Percentiles rank a stretch among this genome's conserved stretches.
phyloP scores from a whole-genome alignment of 2,113 vertebrate genomes.

The Microtus pennsylvanicus region DNA sequence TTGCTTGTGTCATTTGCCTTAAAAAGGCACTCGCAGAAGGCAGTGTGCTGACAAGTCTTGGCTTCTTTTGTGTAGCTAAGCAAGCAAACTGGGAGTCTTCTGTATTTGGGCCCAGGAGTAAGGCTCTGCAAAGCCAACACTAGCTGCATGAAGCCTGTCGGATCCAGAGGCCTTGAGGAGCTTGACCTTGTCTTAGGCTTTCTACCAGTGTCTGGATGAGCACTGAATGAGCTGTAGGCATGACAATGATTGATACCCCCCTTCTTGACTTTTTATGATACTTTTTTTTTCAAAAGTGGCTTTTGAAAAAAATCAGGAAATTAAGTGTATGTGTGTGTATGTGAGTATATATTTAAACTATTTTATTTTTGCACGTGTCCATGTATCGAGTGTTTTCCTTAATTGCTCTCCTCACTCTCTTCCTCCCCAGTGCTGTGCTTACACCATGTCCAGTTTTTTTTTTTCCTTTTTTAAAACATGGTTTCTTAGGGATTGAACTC shows the following conservation, averaged over 20 bases:
- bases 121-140: neutral
- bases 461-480: neutral
- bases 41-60: neutral
- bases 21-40: neutral
- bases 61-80: neutral
- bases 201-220: neutral
- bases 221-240: neutral
- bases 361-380: neutral
- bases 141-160: neutral
- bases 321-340: neutral
- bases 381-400: neutral
- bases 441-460: neutral
- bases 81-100: neutral
- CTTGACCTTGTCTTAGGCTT: neutral
- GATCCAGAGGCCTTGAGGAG: neutral
- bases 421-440: neutral
- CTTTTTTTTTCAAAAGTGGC: neutral
- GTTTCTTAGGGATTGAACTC: neutral
- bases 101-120: neutral
- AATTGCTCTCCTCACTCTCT: neutral
- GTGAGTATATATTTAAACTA: neutral
- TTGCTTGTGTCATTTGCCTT: neutral
- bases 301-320: constrained; percentile 21
- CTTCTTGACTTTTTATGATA: constrained; percentile 10
- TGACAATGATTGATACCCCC: neutral